Conservation (phyloP, 2,113 vertebrate species). For the Eptesicus fuscus region DNA sequence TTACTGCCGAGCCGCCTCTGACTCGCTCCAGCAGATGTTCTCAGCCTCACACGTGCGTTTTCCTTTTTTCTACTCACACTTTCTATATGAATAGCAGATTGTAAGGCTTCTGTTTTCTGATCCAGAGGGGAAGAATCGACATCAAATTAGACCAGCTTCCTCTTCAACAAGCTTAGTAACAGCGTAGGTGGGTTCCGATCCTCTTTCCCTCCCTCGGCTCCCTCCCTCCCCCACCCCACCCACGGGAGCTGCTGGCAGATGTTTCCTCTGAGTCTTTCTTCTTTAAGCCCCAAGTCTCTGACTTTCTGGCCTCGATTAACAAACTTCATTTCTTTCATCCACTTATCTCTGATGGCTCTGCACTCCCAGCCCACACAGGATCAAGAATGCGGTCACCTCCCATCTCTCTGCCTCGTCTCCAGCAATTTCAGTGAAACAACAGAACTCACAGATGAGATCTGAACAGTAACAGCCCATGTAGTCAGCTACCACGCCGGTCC, state of each 20-base stretch:
- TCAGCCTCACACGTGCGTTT: constrained; percentile 75
- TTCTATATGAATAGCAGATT: constrained; percentile 78
- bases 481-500: neutral
- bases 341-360: constrained; percentile 2
- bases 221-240: neutral
- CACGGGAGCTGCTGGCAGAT: constrained; percentile 44
- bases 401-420: neutral
- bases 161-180: constrained; percentile 59
- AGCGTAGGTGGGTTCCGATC: constrained; percentile 58
- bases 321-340: constrained; percentile 21
- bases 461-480: neutral
- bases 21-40: constrained; percentile 78
- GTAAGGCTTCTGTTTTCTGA: constrained; percentile 75
- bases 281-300: constrained; percentile 36
- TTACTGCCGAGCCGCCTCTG: constrained; percentile 63
- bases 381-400: neutral
- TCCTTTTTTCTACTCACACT: constrained; percentile 77
- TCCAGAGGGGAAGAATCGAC: constrained; percentile 65
- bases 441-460: neutral
- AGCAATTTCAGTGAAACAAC: neutral
- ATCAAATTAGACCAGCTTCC: constrained; percentile 52
- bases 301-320: constrained; percentile 41
- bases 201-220: neutral
- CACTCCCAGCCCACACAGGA: neutral
- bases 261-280: constrained; percentile 15